Conservation (phyloP, 2,888 invertebrate species). For the Yponomeuta plumbellus region DNA sequence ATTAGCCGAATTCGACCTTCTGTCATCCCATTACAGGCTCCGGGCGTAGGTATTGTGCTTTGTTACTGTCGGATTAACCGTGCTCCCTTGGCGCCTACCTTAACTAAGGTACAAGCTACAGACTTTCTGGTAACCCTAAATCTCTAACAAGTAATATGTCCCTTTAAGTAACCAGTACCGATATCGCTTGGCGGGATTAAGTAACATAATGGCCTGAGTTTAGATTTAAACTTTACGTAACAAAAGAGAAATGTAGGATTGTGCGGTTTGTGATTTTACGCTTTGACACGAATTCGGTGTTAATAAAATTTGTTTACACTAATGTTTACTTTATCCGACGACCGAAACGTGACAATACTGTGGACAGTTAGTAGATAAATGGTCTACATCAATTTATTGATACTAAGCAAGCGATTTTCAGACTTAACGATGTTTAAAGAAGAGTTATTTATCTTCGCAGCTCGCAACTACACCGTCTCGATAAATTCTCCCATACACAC, state of each 20-base stretch:
- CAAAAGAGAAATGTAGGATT: background rate
- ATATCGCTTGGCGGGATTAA: background rate
- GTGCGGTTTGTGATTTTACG: background rate
- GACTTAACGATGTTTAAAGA: too few relatives aligned
- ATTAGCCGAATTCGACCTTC: background rate
- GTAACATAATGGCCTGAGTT: constrained; percentile 2
- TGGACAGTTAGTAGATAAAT: too few relatives aligned
- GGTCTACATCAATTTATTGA: too few relatives aligned
- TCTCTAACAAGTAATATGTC: background rate
- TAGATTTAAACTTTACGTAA: background rate
- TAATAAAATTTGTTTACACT: background rate
- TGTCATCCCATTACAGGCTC: background rate
- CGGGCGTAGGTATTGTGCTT: constrained; percentile 32
- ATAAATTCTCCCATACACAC: too few relatives aligned
- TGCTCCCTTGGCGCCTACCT: constrained; percentile 39
- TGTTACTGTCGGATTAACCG: constrained; percentile 52
- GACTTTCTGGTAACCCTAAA: background rate
- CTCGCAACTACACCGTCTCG: too few relatives aligned
- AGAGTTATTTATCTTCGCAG: too few relatives aligned
- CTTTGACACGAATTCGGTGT: background rate
- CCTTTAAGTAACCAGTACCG: background rate
- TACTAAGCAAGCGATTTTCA: too few relatives aligned
- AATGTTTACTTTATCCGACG: too few relatives aligned
- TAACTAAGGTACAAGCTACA: background rate
- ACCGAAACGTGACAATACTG: too few relatives aligned